These are phyloP conservation scores for Cartodere bifasciata DNA, from an alignment of 2,888 invertebrate genomes.

Conservation along the genomic window DNA sequence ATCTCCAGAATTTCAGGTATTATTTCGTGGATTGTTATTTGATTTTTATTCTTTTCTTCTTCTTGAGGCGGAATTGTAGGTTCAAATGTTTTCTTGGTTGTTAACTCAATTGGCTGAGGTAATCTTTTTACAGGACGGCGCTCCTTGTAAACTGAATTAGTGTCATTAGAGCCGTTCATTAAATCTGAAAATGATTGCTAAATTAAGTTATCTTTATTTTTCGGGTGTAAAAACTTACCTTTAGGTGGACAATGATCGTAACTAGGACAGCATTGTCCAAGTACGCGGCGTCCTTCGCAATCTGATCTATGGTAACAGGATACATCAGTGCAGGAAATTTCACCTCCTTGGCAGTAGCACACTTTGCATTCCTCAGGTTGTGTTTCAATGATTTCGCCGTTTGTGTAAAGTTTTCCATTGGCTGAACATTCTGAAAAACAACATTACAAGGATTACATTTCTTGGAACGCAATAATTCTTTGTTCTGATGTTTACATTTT, in stretches of 20 bases:
- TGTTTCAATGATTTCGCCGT: conserved; percentile 58
- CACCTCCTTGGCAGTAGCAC: conserved; percentile 70
- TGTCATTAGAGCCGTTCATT: too few relatives aligned
- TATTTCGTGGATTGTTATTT: conserved; percentile 46
- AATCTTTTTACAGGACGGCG: too few relatives aligned
- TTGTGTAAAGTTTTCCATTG: conserved; percentile 59
- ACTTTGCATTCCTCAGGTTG: conserved; percentile 65
- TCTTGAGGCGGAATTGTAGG: too few relatives aligned
- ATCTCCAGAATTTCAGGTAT: conserved; percentile 38
- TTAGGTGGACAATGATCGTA: conserved; percentile 68
- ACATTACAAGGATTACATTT: too few relatives aligned
- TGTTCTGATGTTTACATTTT: too few relatives aligned
- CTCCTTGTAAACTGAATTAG: too few relatives aligned
- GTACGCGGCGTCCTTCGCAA: conserved; percentile 57
- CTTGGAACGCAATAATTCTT: too few relatives aligned
- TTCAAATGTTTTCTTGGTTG: too few relatives aligned
- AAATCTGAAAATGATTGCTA: conserved; percentile 1
- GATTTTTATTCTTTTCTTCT: too few relatives aligned
- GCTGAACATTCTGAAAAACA: conserved; percentile 57
- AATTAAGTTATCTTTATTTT: conserved; percentile 1
- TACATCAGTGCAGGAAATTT: conserved; percentile 63
- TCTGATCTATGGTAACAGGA: conserved; percentile 65
- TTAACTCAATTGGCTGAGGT: too few relatives aligned
- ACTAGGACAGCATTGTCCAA: conserved; percentile 68
- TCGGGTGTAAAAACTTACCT: conserved; percentile 32